Evolutionary conservation across 2,888 invertebrate genomes (phyloP), one percentile per base, ranked within the genome.

Genomic region (Tetragonisca angustula): DNA sequence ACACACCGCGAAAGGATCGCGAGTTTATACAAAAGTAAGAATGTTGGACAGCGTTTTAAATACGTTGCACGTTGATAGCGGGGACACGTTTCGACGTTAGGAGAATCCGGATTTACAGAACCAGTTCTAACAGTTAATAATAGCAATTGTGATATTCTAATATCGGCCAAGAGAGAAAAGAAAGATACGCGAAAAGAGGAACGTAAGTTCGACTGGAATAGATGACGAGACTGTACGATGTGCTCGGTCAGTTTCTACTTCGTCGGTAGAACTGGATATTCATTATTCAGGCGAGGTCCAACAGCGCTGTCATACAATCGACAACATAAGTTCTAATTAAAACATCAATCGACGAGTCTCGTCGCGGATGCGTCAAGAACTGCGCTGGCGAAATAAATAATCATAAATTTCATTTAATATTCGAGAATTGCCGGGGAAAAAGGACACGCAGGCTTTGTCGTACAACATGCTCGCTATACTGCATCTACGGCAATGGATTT

Each of bases 71-170:
- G 13, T 61, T 70, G 19, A 62, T 24, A 52, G 21, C 36, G 56
- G n/a, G 15, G 61, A 65, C 49, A 32, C 36, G 65, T 56, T 65
- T 21, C 27, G 36, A 79, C 56, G 69, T 69, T 52, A 75, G 59
- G 82, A n/a, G 73, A 59, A 76, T 76, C 83, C 68, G 83, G 83
- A 77, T 83, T 83, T 70, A 52, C 64, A 83, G 15, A 83, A 77
- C 83, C 83, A 83, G 83, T 83, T 72, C 69, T 83, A 83, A 83
- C 72, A 73, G 83, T 82, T 83, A 83, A 83, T 83, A 83, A 76
- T 83, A 76, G 83, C 61, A 77, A 83, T 83, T 61, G 24, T 76
- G 77, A 83, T 76, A 70, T 72, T 83, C 64, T 83, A 83, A 83
- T 83, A 70, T 77, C 59, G 77, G 68, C 74, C 70, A 24, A 0